A percentile compares a stretch with the other conserved stretches of the same genome.
phyloP scores from a whole-genome alignment of 2,113 vertebrate genomes.

The Gallinago undulata region DNA sequence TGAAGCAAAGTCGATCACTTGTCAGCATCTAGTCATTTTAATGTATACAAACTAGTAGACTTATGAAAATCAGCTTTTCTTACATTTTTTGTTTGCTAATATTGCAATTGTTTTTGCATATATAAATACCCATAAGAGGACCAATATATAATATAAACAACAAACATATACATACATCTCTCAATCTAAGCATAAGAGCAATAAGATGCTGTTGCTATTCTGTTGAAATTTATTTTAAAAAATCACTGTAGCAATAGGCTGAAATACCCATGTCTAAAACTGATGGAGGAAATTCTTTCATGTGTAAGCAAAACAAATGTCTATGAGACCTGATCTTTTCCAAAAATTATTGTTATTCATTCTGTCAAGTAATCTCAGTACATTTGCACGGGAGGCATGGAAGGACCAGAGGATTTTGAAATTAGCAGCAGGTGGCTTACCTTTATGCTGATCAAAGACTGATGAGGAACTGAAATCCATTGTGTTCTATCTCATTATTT shows the following conservation, averaged over 20 bases:
- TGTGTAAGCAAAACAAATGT: neutral
- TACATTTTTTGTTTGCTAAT: neutral
- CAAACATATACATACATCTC: neutral
- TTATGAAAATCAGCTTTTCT: neutral
- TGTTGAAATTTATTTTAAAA: neutral
- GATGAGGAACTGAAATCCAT: constrained; percentile 89
- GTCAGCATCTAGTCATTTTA: neutral
- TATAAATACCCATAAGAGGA: neutral
- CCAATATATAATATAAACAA: neutral
- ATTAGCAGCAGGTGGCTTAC: constrained; percentile 71
- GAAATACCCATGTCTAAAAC: neutral
- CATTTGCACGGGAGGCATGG: neutral
- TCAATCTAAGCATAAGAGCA: neutral
- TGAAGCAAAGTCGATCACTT: neutral
- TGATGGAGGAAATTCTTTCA: neutral
- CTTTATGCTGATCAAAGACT: constrained; percentile 86
- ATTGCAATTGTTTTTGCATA: neutral
- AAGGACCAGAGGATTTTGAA: neutral
- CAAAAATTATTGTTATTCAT: neutral
- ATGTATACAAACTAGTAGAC: neutral
- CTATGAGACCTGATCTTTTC: neutral
- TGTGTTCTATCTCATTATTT: constrained; percentile 55
- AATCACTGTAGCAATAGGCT: neutral
- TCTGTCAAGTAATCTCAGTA: neutral
- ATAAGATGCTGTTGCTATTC: neutral